Evolutionary conservation across 2,888 invertebrate species (phyloP).

Genomic region (Plagodis dolabraria): DNA sequence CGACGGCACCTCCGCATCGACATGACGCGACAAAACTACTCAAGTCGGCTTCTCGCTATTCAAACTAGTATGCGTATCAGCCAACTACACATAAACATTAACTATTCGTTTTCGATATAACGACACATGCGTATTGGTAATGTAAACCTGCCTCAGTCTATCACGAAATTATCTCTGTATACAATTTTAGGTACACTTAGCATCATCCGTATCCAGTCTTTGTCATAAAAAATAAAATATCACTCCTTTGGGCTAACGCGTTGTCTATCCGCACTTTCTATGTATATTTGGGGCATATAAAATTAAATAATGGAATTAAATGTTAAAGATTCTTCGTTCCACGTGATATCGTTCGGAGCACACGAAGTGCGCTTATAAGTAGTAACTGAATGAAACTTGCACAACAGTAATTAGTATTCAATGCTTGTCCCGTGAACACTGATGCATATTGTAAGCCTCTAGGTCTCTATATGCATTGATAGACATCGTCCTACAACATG

Average conservation of each 20-base stretch:
- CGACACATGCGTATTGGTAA: conserved; percentile 22
- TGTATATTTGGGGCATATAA: conserved; percentile 39
- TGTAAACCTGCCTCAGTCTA: conserved; percentile 37
- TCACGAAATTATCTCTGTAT: conserved; percentile 31
- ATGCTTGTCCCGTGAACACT: background rate
- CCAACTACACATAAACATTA: conserved; percentile 29
- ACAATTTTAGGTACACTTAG: conserved; percentile 40
- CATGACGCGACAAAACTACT: conserved; percentile 11
- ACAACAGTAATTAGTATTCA: background rate
- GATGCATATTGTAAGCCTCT: conserved; percentile 1
- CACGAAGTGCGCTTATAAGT: no score
- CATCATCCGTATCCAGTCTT: conserved; percentile 38
- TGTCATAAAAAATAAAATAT: conserved; percentile 31
- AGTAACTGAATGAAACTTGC: no score
- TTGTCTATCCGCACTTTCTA: conserved; percentile 21
- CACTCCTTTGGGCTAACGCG: conserved; percentile 22
- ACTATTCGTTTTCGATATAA: conserved; percentile 9
- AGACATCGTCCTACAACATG: conserved; percentile 64
- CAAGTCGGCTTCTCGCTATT: conserved; percentile 20
- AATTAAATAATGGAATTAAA: conserved; percentile 40
- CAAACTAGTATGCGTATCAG: conserved; percentile 26
- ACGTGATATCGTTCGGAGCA: conserved; percentile 7
- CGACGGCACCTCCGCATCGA: conserved; percentile 14
- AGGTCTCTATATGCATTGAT: conserved; percentile 54
- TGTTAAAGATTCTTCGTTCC: conserved; percentile 13